Evolutionary conservation across 1,140 invertebrate species (phyloP), one percentile per base, ranked within the genome.

Genomic region (Cotesia glomerata): DNA sequence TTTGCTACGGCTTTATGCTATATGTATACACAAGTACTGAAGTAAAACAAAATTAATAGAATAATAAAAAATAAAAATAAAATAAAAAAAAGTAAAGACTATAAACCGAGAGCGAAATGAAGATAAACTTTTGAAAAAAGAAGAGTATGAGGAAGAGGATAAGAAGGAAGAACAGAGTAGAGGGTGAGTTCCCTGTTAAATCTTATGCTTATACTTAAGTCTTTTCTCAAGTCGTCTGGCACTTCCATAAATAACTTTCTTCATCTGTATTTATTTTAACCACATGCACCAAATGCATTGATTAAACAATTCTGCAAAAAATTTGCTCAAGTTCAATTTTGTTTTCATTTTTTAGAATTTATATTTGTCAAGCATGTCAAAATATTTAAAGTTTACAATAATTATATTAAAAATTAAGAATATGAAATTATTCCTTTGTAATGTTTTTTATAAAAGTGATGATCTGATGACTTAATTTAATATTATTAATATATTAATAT

Each of bases 251-350:
- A 56, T 56, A 56, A 56, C 52, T 56, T 18, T 18, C 16, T 56
- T 56, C 16, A 56, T 56, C n/a, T 56, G 16, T 56, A 56, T 56
- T 56, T 56, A 16, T 56, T 56, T 56, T 56, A 56, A 16, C n/a
- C 52, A 56, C n/a, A 16, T 56, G n/a, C 52, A 56, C 39, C 39
- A 45, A 45, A 45, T 45, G 39, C 39, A 45, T 45, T 56, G 52
- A 56, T 56, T 14, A 56, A 56, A 56, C 16, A 56, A 56, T 16
- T 14, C 26, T 26, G 26, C 5, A 56, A 56, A 8, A 56, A 56
- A 56, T 56, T 5, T 56, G 1, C 8, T 14, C 5, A 18, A 56
- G 5, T 45, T 45, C 2, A 45, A 45, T 11, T 45, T 26, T 2
- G 26, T 26, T 26, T 26, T 26, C 26, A 26, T 26, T 26, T 26